Percentiles rank a stretch among this genome's conserved stretches.
phyloP scores from a whole-genome alignment of 2,888 invertebrate genomes.

The Ichneumoninae sp. region DNA sequence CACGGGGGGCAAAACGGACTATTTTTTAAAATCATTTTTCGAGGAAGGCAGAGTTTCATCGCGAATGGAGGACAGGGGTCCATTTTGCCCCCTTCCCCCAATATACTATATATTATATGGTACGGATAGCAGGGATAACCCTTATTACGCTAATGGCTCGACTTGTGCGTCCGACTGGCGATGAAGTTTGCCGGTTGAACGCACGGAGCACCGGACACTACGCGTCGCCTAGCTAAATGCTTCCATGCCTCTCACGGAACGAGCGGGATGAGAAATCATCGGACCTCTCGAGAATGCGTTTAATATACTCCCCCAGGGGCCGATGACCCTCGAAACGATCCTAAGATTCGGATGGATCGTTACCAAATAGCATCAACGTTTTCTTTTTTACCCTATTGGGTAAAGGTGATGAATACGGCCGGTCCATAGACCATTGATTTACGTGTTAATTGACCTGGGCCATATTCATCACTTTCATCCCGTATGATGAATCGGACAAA shows the following conservation, averaged over 20 bases:
- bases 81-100: background rate
- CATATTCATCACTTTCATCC: background rate
- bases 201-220: constrained; percentile 43
- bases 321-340: constrained; percentile 50
- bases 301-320: constrained; percentile 58
- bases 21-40: too few species aligned
- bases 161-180: constrained; percentile 45
- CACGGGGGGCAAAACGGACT: too few species aligned
- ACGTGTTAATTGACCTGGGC: background rate
- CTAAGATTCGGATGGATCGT: constrained; percentile 40
- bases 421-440: background rate
- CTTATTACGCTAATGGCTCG: constrained; percentile 65
- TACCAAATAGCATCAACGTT: constrained; percentile 30
- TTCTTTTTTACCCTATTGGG: background rate
- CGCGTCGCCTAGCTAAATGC: constrained; percentile 39
- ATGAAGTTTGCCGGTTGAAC: constrained; percentile 46
- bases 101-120: constrained; percentile 18
- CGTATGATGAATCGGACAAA: constrained; percentile 1
- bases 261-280: constrained; percentile 33
- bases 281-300: constrained; percentile 53
- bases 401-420: background rate
- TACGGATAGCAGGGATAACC: constrained; percentile 57
- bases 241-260: constrained; percentile 32
- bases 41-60: too few species aligned
- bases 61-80: too few species aligned